phyloP scores from a whole-genome alignment of 2,113 vertebrate genomes.

The Psilopsiagon aurifrons region DNA sequence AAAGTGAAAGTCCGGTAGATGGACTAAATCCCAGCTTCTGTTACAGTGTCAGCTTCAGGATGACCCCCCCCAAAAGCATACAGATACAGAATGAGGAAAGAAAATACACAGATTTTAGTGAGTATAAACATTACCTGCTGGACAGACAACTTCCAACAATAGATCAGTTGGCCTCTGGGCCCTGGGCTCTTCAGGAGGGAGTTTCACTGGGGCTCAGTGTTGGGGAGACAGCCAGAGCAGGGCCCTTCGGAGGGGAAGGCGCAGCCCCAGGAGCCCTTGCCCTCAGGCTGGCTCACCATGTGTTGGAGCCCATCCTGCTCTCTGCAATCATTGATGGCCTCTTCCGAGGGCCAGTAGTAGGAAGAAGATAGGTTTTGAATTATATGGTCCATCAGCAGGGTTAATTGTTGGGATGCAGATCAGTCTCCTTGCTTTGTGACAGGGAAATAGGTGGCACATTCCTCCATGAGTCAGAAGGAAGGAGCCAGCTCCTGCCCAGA shows the following conservation, averaged over 20 bases:
- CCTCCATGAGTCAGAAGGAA: not conserved
- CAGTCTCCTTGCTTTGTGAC: not conserved
- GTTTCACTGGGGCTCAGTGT: not conserved
- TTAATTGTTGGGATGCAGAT: not conserved
- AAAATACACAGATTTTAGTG: not conserved
- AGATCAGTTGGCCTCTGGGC: not conserved
- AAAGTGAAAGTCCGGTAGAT: not conserved
- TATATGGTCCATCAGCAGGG: not conserved
- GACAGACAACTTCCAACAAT: not conserved
- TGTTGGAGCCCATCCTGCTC: accelerated
- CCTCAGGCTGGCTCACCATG: accelerated
- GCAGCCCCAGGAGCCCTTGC: not conserved
- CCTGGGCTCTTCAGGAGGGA: not conserved
- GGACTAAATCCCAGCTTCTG: not conserved
- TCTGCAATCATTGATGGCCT: accelerated
- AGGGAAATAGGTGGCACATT: not conserved
- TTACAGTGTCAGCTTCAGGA: not conserved
- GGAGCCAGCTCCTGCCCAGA: not conserved
- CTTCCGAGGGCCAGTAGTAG: not conserved
- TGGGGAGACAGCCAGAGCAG: not conserved
- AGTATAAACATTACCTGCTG: not conserved
- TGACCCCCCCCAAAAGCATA: not conserved
- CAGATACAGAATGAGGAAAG: not conserved
- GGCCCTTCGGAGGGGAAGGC: not conserved
- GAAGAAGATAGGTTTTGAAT: not conserved